A percentile compares a stretch with the other conserved stretches of the same genome.
phyloP scores from a whole-genome alignment of 2,113 vertebrate genomes.

The Meleagris gallopavo region DNA sequence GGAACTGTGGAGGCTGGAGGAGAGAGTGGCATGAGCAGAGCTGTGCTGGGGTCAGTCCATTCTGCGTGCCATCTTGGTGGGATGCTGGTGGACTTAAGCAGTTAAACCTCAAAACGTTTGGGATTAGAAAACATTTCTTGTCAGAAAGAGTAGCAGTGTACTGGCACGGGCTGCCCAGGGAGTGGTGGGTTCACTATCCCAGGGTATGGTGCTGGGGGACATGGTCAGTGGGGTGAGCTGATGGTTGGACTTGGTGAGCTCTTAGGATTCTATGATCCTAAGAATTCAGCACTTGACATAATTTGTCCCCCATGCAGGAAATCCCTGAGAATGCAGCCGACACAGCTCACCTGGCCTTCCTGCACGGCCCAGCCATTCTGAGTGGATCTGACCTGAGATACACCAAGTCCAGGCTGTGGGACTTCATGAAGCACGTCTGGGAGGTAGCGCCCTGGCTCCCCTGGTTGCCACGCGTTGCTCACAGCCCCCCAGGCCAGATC shows the following conservation, averaged over 20 bases:
- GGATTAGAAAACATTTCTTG: too few relatives aligned
- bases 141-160: too few relatives aligned
- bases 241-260: too few relatives aligned
- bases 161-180: too few relatives aligned
- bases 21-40: background rate
- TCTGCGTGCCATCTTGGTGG: background rate
- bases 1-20: background rate
- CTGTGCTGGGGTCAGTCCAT: background rate
- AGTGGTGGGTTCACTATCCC: too few relatives aligned
- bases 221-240: too few relatives aligned
- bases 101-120: background rate
- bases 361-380: conserved; percentile 80
- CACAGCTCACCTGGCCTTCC: conserved; percentile 77
- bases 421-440: conserved; percentile 83
- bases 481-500: background rate
- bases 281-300: background rate
- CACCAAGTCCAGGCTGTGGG: conserved; percentile 79
- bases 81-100: background rate
- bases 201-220: too few relatives aligned
- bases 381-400: conserved; percentile 80
- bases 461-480: background rate
- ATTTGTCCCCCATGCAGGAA: conserved; percentile 69
- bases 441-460: conserved; percentile 68
- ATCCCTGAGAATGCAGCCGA: conserved; percentile 86
- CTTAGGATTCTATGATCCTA: too few relatives aligned